Evolutionary conservation across 1,140 invertebrate genomes (phyloP).

Genomic region (Drosophila trapezifrons): DNA sequence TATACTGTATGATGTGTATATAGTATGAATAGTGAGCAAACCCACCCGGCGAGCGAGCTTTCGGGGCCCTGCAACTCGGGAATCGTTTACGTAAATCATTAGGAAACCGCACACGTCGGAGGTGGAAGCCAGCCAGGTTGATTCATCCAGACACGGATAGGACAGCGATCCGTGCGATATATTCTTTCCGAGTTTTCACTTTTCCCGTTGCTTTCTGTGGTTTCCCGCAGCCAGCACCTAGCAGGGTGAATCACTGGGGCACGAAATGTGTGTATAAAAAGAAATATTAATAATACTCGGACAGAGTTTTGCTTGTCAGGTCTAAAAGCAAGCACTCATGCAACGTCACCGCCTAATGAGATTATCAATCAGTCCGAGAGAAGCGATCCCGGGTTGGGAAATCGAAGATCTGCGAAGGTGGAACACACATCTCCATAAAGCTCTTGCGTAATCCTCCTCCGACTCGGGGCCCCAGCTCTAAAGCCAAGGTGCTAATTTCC

Average conservation of each 20-base stretch:
- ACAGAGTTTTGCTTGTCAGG: constrained; percentile 29
- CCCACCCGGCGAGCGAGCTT: constrained; percentile 36
- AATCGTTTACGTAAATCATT: constrained; percentile 62
- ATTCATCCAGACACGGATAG: constrained; percentile 46
- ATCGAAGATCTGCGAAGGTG: constrained; percentile 23
- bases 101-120: constrained; percentile 21
- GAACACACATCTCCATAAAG: constrained; percentile 27
- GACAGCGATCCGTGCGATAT: constrained; percentile 32
- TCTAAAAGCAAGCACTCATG: constrained; percentile 44
- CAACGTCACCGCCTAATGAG: constrained; percentile 48
- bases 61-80: constrained; percentile 46
- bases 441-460: constrained; percentile 30
- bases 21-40: background rate
- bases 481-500: constrained; percentile 73
- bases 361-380: constrained; percentile 37
- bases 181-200: constrained; percentile 32
- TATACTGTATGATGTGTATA: background rate
- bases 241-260: constrained; percentile 34
- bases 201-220: constrained; percentile 24
- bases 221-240: constrained; percentile 20
- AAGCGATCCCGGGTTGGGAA: constrained; percentile 15
- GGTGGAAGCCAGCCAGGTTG: constrained; percentile 20
- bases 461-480: constrained; percentile 5
- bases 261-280: constrained; percentile 12
- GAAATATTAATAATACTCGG: constrained; percentile 35